Percentiles rank a stretch among this genome's conserved stretches.
These are phyloP conservation scores for Plebejus argus DNA, from an alignment of 2,888 invertebrate genomes.

Conservation along the genomic window DNA sequence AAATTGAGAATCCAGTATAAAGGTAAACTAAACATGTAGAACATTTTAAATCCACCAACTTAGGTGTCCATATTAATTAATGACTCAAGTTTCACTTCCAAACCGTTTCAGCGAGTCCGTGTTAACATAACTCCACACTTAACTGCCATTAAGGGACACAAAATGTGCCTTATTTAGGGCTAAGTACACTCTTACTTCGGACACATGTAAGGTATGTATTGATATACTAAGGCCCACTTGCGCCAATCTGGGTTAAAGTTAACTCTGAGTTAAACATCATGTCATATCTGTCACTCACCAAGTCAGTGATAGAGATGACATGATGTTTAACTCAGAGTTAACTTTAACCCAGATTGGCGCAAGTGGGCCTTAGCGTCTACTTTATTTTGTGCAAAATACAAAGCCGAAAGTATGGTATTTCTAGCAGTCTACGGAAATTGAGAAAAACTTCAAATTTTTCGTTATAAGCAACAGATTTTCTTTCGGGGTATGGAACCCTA, in stretches of 20 bases:
- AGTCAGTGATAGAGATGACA: too few species aligned
- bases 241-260: too few species aligned
- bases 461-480: too few species aligned
- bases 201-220: neutral
- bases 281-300: too few species aligned
- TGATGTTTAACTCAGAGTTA: too few species aligned
- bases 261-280: too few species aligned
- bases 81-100: constrained; percentile 13
- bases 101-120: constrained; percentile 1
- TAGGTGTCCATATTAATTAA: constrained; percentile 10
- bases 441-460: too few species aligned
- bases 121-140: constrained; percentile 28
- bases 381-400: neutral
- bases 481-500: too few species aligned
- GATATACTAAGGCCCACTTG: too few species aligned
- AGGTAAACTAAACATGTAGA: neutral
- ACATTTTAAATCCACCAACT: constrained; percentile 28
- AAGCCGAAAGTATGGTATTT: neutral
- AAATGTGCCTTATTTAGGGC: constrained; percentile 10
- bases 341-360: too few species aligned
- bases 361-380: neutral
- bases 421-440: neutral
- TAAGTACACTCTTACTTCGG: neutral
- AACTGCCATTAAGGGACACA: constrained; percentile 22
- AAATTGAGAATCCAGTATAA: neutral